Percentiles rank a stretch among this genome's conserved stretches.
These are phyloP conservation scores for Peromyscus leucopus DNA, from an alignment of 2,113 vertebrate species.

Conservation along the genomic window DNA sequence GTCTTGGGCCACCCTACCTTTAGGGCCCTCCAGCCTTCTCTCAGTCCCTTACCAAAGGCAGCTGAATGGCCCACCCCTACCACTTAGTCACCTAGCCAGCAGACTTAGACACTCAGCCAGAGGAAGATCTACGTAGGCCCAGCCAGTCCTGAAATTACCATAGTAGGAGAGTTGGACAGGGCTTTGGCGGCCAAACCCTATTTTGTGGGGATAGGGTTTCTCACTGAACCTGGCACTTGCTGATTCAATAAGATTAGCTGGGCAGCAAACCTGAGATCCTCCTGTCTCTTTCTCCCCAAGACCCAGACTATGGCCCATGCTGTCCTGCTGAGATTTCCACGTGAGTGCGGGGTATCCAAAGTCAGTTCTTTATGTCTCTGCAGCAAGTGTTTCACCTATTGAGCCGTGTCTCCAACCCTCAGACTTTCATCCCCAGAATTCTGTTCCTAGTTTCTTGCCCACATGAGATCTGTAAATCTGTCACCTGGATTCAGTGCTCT, in stretches of 20 bases:
- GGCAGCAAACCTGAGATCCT: neutral
- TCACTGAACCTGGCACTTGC: too few species aligned
- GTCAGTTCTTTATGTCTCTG: neutral
- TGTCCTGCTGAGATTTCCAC: neutral
- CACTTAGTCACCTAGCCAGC: neutral
- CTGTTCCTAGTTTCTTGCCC: neutral
- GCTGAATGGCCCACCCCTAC: too few species aligned
- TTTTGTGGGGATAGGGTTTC: neutral
- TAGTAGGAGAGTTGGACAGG: neutral
- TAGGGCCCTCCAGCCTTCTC: neutral
- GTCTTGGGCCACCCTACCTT: neutral
- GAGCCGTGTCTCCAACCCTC: neutral
- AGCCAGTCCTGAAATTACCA: neutral
- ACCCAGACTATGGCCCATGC: too few species aligned
- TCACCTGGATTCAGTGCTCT: neutral
- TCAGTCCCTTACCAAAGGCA: neutral
- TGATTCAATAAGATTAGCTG: too few species aligned
- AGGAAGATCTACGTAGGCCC: neutral
- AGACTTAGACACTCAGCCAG: neutral
- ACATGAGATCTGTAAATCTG: neutral
- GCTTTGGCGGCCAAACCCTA: neutral
- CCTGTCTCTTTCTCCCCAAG: neutral
- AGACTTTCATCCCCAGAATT: neutral
- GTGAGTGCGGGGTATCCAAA: neutral
- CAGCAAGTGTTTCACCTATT: neutral